phyloP scores from a whole-genome alignment of 2,888 invertebrate genomes.

The Diarsia dahlii region DNA sequence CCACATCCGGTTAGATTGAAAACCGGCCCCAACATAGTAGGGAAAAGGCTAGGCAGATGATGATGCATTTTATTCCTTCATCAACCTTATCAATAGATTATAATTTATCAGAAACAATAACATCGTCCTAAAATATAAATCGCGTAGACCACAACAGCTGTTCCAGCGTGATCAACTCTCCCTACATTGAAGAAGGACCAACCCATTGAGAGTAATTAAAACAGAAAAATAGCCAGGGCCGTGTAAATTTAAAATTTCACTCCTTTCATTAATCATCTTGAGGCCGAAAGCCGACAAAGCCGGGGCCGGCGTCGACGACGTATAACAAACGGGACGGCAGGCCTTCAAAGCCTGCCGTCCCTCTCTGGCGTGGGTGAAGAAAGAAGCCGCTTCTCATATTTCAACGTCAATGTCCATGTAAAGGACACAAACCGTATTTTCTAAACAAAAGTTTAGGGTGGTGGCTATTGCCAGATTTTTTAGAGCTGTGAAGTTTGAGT shows the following conservation, averaged over 20 bases:
- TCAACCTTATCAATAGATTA: neutral
- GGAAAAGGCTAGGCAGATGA: too few species aligned
- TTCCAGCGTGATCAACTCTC: conserved; percentile 38
- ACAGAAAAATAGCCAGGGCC: conserved; percentile 60
- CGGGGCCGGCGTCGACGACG: conserved; percentile 78
- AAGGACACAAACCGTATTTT: conserved; percentile 79
- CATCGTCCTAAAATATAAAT: conserved; percentile 27
- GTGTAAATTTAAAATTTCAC: conserved; percentile 80
- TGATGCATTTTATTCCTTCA: neutral
- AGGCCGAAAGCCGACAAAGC: conserved; percentile 78
- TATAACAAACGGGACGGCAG: conserved; percentile 80
- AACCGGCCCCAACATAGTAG: too few species aligned
- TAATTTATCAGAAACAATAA: conserved; percentile 4
- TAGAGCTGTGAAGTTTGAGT: conserved; percentile 16
- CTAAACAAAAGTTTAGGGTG: conserved; percentile 75
- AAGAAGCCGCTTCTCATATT: conserved; percentile 75
- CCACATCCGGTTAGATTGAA: too few species aligned
- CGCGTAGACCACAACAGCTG: conserved; percentile 42
- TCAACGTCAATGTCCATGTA: conserved; percentile 81
- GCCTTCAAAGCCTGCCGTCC: conserved; percentile 66
- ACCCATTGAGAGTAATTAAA: conserved; percentile 65
- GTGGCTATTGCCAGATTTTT: conserved; percentile 53
- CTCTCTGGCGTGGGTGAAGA: conserved; percentile 63
- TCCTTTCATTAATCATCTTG: conserved; percentile 82
- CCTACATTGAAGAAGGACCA: conserved; percentile 48